A percentile compares a stretch with the other conserved stretches of the same genome.
These are phyloP conservation scores for Tetrapedia diversipes DNA, from an alignment of 2,888 invertebrate genomes.

Conservation along the genomic window DNA sequence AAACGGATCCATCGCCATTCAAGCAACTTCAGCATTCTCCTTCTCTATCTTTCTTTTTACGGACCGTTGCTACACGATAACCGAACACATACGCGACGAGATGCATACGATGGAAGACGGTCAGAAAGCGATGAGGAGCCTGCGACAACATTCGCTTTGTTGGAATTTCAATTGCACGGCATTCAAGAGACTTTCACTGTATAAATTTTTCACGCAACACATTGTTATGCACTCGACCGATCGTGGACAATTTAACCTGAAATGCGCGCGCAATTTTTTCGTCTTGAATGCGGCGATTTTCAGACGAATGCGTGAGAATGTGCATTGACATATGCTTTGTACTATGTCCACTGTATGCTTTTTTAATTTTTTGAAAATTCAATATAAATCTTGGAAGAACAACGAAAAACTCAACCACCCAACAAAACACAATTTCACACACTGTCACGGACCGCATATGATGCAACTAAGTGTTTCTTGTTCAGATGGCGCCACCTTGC, in stretches of 20 bases:
- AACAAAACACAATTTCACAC: constrained; percentile 34
- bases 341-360: background rate
- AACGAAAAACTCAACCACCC: constrained; percentile 34
- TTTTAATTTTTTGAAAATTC: background rate
- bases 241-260: constrained; percentile 59
- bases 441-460: constrained; percentile 50
- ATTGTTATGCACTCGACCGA: constrained; percentile 42
- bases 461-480: background rate
- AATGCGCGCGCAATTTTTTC: constrained; percentile 7
- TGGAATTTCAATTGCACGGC: constrained; percentile 51
- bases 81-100: background rate
- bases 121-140: constrained; percentile 32
- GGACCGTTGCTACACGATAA: background rate
- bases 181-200: constrained; percentile 70
- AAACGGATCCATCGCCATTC: constrained; percentile 43
- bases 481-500: constrained; percentile 41
- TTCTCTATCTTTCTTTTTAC: background rate
- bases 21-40: constrained; percentile 19
- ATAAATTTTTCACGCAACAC: constrained; percentile 61
- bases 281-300: background rate
- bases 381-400: background rate
- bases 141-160: constrained; percentile 56
- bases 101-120: constrained; percentile 13
- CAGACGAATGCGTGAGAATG: background rate
- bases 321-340: background rate